Percentiles rank a stretch among this genome's conserved stretches.
Conservation (phyloP, 2,797 vertebrate species). For the Pangasius sanitwongsei region DNA sequence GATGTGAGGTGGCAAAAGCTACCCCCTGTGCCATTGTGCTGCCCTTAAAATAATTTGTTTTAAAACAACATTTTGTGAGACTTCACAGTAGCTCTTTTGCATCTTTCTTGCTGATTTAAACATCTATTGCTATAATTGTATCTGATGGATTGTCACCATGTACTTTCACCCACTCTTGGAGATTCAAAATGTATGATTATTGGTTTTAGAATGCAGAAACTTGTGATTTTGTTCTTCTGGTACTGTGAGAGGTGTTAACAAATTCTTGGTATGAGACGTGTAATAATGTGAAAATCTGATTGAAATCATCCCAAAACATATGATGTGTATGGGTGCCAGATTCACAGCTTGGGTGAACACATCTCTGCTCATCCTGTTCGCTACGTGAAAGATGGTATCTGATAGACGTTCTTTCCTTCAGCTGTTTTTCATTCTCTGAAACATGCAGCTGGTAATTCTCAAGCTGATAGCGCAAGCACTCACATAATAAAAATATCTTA, state of each 20-base stretch:
- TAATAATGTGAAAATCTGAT: neutral
- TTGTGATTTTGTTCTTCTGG: neutral
- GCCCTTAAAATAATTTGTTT: neutral
- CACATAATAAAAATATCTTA: constrained; percentile 23
- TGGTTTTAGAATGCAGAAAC: neutral
- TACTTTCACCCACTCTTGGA: neutral
- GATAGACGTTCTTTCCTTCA: neutral
- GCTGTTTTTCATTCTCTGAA: neutral
- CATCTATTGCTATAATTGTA: neutral
- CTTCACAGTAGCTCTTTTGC: neutral
- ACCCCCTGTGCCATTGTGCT: neutral
- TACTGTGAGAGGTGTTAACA: constrained; percentile 14
- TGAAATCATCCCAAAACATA: neutral
- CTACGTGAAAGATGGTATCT: neutral
- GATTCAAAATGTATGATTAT: neutral
- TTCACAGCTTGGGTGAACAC: neutral
- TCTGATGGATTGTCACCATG: neutral
- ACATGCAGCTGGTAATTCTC: neutral
- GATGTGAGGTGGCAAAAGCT: neutral
- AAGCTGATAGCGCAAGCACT: neutral
- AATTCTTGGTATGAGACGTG: neutral
- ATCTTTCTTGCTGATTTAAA: neutral
- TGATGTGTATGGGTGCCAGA: neutral
- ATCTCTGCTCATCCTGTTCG: neutral
- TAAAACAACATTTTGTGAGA: neutral